Base-by-base conservation (phyloP, 2,113 vertebrate genomes). In the Ceratotherium simum region DNA sequence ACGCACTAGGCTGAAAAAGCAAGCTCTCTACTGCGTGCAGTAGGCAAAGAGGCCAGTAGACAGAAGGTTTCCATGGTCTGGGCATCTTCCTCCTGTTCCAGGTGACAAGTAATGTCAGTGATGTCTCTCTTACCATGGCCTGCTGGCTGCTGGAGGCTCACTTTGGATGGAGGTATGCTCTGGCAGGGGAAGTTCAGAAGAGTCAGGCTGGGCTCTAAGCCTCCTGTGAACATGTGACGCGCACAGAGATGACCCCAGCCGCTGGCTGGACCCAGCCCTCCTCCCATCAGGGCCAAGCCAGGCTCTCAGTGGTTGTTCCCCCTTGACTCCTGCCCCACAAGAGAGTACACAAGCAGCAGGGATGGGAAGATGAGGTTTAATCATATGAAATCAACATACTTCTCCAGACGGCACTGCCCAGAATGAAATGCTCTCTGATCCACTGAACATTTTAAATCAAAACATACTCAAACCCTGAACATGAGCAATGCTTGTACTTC, bases 391-490 rank as follows among this genome's bases (percentile, higher is more conserved):
- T n/a, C 81, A 33, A 78, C 70, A 69, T 0, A 11, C 39, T 36
- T 25, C 23, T 91, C 84, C 31, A 5, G 17, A 42, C 4, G 2
- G 31, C 51, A 17, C 31, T 65, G 79, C 76, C 87, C 83, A 94
- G 64, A 79, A 89, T 4, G 31, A 91, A 85, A 70, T 27, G 29
- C 67, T 92, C 86, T 91, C 85, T 70, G 56, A 69, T 8, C 54
- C 75, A 65, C 64, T 42, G 69, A 91, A 33, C 82, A 51, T 42
- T 56, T 89, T 46, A 67, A 83, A 60, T 16, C 51, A 64, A 75
- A 96, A 86, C 89, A 36, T 21, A 31, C 54, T 76, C 96, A 78
- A 92, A 81, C 70, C 60, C 58, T 33, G n/a, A 84, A 86, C 70
- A 42, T 1, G 20, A 72, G 69, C 33, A 60, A 16, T 0, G 2